A percentile compares a stretch with the other conserved stretches of the same genome.
These are phyloP conservation scores for Allolobophora icterica DNA, from an alignment of 2,888 invertebrate species.

Conservation along the genomic window DNA sequence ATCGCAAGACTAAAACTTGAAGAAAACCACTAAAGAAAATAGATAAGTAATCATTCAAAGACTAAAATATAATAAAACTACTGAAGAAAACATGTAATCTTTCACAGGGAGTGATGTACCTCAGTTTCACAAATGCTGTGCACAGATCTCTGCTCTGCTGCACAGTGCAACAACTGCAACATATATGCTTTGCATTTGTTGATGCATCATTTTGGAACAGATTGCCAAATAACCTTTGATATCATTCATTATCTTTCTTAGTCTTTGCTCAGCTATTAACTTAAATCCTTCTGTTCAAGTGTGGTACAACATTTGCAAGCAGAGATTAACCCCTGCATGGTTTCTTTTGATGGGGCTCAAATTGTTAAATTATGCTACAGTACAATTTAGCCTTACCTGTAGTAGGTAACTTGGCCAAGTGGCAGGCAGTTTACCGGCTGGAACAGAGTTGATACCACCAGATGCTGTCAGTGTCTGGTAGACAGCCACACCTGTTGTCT, in stretches of 20 bases:
- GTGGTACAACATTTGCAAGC: background rate
- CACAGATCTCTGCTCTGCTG: background rate
- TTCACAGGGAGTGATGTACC: too few relatives aligned
- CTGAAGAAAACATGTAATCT: too few relatives aligned
- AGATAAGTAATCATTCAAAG: too few relatives aligned
- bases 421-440: constrained; percentile 47
- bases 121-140: too few relatives aligned
- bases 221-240: too few relatives aligned
- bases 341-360: background rate
- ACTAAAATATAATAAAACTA: too few relatives aligned
- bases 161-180: background rate
- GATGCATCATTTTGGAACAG: too few relatives aligned
- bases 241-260: background rate
- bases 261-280: background rate
- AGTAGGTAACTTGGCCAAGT: constrained; percentile 49
- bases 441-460: constrained; percentile 43
- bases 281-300: background rate
- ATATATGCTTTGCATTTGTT: background rate
- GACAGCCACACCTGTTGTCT: constrained; percentile 50
- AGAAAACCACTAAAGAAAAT: too few relatives aligned
- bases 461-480: constrained; percentile 42
- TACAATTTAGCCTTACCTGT: constrained; percentile 42
- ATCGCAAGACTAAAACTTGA: too few relatives aligned
- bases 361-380: background rate
- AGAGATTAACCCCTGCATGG: too few relatives aligned